Percentiles rank a stretch among this genome's conserved stretches.
Evolutionary conservation across 2,113 vertebrate genomes (phyloP).

Genomic region (Microtus pennsylvanicus): DNA sequence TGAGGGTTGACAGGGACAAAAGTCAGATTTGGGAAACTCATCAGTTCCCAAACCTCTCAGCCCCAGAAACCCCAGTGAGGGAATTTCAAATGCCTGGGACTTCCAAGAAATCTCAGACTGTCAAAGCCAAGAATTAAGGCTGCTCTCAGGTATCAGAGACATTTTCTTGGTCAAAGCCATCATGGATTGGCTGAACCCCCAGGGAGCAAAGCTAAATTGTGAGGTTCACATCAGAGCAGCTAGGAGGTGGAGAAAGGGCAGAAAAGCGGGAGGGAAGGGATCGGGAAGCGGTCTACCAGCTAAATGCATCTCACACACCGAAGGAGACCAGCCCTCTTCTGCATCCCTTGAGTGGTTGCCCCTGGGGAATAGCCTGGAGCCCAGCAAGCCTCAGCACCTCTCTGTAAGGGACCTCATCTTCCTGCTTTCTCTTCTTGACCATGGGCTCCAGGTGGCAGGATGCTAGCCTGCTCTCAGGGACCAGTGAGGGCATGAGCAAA

Average conservation of each 20-base stretch:
- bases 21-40: conserved; percentile 69
- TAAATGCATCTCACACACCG: not conserved
- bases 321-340: conserved; percentile 27
- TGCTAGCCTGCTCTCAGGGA: conserved; percentile 30
- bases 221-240: conserved; percentile 52
- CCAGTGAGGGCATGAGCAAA: conserved; percentile 40
- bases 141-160: conserved; percentile 62
- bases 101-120: conserved; percentile 72
- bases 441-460: conserved; percentile 33
- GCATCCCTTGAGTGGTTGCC: not conserved
- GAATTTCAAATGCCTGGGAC: conserved; percentile 78
- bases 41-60: conserved; percentile 59
- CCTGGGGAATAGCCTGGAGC: conserved; percentile 46
- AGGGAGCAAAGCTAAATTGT: conserved; percentile 64
- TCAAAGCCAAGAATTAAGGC: conserved; percentile 65
- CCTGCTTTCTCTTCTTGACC: conserved; percentile 55
- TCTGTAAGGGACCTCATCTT: conserved; percentile 52
- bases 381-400: conserved; percentile 2
- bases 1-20: not conserved
- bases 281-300: not conserved
- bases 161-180: conserved; percentile 72
- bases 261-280: conserved; percentile 23
- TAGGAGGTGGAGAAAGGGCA: conserved; percentile 44
- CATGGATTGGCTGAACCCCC: conserved; percentile 28
- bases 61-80: conserved; percentile 73